A percentile compares a stretch with the other conserved stretches of the same genome.
phyloP scores from a whole-genome alignment of 2,888 invertebrate genomes.

The Drosophila mettleri region DNA sequence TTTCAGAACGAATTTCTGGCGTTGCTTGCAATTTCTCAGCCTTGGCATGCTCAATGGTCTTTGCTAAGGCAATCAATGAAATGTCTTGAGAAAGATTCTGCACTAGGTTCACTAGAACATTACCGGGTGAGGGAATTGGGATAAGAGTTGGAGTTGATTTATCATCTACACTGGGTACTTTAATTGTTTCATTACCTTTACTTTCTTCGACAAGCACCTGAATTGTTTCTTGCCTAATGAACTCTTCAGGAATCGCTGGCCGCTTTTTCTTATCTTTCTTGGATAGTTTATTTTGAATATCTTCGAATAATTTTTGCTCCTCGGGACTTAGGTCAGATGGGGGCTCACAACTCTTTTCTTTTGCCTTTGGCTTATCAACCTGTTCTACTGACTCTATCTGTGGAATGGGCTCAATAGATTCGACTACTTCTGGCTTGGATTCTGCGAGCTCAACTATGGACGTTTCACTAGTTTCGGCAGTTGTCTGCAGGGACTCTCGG shows the following conservation, averaged over 20 bases:
- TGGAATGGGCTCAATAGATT: constrained; percentile 7
- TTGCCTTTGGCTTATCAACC: constrained; percentile 22
- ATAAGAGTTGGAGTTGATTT: constrained; percentile 35
- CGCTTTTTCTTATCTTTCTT: constrained; percentile 84
- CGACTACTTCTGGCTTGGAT: constrained; percentile 22
- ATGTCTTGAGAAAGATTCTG: constrained; percentile 48
- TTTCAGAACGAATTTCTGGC: constrained; percentile 36
- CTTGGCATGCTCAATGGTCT: constrained; percentile 50
- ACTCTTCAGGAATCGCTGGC: constrained; percentile 84
- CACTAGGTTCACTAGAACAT: constrained; percentile 28
- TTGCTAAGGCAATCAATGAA: constrained; percentile 43
- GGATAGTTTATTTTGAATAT: constrained; percentile 83
- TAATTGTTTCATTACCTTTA: constrained; percentile 39
- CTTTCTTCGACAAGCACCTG: constrained; percentile 47
- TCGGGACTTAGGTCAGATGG: constrained; percentile 79
- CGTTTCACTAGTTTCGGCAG: constrained; percentile 50
- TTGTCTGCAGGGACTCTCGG: constrained; percentile 60
- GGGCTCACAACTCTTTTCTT: constrained; percentile 27
- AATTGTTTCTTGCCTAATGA: constrained; percentile 68
- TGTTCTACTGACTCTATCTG: constrained; percentile 20
- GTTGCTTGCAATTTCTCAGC: constrained; percentile 47
- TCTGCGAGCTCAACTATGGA: constrained; percentile 42
- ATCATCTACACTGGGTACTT: constrained; percentile 23
- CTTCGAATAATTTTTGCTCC: constrained; percentile 82
- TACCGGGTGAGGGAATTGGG: constrained; percentile 27